A percentile compares a stretch with the other conserved stretches of the same genome.
These are phyloP conservation scores for Mus minutoides DNA, from an alignment of 2,797 vertebrate genomes.

Conservation along the genomic window DNA sequence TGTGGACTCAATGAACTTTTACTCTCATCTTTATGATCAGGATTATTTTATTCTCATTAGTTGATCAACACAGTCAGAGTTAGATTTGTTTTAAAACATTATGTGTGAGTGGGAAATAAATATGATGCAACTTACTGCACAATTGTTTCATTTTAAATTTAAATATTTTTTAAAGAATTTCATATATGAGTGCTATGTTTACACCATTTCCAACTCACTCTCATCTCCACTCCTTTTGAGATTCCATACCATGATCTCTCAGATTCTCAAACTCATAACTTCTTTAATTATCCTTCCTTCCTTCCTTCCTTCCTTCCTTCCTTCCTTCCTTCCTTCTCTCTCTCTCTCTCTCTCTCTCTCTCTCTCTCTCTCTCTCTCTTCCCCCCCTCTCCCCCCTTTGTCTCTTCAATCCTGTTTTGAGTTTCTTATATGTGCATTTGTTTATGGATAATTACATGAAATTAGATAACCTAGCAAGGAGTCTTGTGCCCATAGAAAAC, in stretches of 20 bases:
- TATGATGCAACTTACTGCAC: not conserved
- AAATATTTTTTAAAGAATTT: not conserved
- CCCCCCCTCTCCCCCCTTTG: no score
- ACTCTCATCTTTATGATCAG: not conserved
- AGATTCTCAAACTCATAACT: not conserved
- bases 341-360: not conserved
- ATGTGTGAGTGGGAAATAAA: not conserved
- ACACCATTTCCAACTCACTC: not conserved
- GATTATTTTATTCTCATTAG: conserved; percentile 19
- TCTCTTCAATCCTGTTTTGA: not conserved
- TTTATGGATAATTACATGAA: not conserved
- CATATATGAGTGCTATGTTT: not conserved
- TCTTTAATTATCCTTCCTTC: not conserved
- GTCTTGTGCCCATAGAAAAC: not conserved
- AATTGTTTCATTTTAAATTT: conserved; percentile 1
- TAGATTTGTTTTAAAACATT: conserved; percentile 49
- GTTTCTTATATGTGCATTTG: not conserved
- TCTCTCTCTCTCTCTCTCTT: not conserved
- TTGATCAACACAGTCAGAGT: not conserved
- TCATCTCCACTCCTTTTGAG: not conserved
- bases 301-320: no score
- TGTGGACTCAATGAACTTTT: not conserved
- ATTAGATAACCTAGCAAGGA: not conserved
- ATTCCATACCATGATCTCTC: not conserved
- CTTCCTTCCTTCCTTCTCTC: no score